These are phyloP conservation scores for Apotomis capreana DNA, from an alignment of 2,888 invertebrate species.

Conservation along the genomic window DNA sequence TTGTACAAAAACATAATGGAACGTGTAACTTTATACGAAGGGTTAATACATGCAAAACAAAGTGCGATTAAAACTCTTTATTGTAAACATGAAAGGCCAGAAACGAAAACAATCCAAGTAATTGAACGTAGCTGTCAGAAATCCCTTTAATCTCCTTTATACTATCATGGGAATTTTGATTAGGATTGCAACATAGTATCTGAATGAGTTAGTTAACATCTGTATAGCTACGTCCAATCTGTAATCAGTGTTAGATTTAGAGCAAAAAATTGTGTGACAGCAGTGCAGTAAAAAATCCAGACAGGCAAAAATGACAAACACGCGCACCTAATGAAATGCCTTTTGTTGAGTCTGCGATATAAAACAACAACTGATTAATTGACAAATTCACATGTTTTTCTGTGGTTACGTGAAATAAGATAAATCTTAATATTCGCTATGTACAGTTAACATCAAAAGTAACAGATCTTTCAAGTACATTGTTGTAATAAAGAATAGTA, in stretches of 20 bases:
- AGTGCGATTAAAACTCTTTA: constrained; percentile 12
- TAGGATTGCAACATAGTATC: background rate
- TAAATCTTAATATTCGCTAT: too few species aligned
- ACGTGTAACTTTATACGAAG: background rate
- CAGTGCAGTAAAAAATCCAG: background rate
- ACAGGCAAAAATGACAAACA: background rate
- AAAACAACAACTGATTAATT: background rate
- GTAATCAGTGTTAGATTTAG: background rate
- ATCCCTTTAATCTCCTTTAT: background rate
- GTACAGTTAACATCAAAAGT: background rate
- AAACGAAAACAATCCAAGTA: background rate
- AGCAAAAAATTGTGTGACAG: background rate
- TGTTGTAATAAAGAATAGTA: too few species aligned
- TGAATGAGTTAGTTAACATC: background rate
- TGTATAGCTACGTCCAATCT: background rate
- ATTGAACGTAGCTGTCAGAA: background rate
- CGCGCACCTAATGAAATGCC: background rate
- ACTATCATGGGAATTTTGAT: background rate
- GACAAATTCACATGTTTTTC: background rate
- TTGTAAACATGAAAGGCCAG: constrained; percentile 1
- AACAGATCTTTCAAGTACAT: background rate
- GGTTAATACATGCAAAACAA: constrained; percentile 10
- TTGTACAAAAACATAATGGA: constrained; percentile 9
- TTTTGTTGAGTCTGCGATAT: background rate
- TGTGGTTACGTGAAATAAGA: background rate